Conservation (phyloP, 1,140 invertebrate species). For the Drosophila parabipectinata region DNA sequence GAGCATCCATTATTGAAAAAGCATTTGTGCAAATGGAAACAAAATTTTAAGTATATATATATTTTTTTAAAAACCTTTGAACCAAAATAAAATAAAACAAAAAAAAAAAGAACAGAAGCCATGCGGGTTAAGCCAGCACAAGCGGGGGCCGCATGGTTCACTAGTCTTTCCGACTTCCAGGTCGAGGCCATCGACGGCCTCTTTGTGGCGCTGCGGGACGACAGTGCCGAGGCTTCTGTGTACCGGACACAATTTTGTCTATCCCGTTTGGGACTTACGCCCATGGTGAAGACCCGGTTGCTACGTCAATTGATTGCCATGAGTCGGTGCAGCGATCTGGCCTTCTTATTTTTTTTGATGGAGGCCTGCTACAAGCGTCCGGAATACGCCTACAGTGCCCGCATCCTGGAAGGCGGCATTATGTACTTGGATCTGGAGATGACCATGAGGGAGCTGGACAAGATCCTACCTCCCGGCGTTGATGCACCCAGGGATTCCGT, state of each 20-base stretch:
- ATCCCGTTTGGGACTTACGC: constrained; percentile 21
- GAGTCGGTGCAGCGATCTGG: constrained; percentile 35
- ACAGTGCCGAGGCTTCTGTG: constrained; percentile 17
- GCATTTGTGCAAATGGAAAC: background rate
- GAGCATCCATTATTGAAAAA: background rate
- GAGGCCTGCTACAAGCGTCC: constrained; percentile 36
- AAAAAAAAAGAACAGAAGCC: background rate
- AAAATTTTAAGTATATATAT: background rate
- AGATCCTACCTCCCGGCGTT: constrained; percentile 36
- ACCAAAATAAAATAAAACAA: background rate
- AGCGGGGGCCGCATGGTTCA: constrained; percentile 32
- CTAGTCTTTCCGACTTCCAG: constrained; percentile 32
- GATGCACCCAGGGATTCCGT: background rate
- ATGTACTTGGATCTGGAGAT: constrained; percentile 35
- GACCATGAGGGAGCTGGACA: constrained; percentile 38
- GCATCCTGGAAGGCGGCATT: constrained; percentile 33
- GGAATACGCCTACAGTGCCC: constrained; percentile 9
- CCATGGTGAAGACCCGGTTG: constrained; percentile 13
- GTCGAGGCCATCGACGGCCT: constrained; percentile 9
- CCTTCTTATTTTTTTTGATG: constrained; percentile 42
- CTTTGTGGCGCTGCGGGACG: constrained; percentile 25
- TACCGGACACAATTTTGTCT: constrained; percentile 27
- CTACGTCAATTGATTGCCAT: constrained; percentile 6
- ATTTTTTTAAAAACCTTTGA: background rate
- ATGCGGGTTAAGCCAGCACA: background rate